Conservation (phyloP, 2,797 vertebrate species). For the Myotis myotis region DNA sequence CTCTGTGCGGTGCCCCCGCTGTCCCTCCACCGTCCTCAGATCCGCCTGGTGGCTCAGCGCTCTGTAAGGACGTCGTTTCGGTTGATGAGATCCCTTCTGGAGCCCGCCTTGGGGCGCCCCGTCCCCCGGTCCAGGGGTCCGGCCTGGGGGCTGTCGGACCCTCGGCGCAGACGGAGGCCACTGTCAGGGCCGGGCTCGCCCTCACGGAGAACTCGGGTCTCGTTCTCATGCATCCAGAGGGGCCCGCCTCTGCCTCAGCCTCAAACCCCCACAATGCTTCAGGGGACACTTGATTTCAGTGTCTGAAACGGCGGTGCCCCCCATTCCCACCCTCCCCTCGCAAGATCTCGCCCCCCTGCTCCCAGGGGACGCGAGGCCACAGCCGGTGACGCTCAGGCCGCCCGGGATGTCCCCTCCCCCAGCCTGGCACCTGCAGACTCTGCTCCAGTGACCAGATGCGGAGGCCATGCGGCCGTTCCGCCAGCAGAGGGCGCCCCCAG, state of each 20-base stretch:
- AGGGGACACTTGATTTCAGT: neutral
- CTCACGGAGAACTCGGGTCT: rapidly evolving
- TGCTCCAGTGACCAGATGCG: rapidly evolving
- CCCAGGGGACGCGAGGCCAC: rapidly evolving
- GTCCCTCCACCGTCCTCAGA: neutral
- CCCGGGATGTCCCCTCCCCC: too few relatives aligned
- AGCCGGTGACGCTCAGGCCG: too few relatives aligned
- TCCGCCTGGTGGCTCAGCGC: rapidly evolving
- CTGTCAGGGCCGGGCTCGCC: neutral
- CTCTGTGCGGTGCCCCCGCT: rapidly evolving
- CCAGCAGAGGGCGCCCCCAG: slow-evolving; percentile 54
- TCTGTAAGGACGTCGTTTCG: neutral
- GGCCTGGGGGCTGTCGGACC: rapidly evolving
- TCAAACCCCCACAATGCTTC: rapidly evolving
- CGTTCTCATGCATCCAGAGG: rapidly evolving
- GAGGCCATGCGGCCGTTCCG: rapidly evolving
- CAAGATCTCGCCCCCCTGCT: neutral
- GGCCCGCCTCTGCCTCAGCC: rapidly evolving
- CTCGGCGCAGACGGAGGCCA: rapidly evolving
- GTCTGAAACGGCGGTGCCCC: rapidly evolving
- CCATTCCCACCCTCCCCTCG: too few relatives aligned
- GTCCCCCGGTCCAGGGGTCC: rapidly evolving
- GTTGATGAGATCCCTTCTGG: rapidly evolving
- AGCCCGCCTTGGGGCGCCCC: rapidly evolving
- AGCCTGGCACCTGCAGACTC: rapidly evolving